Evolutionary conservation across 2,113 vertebrate genomes (phyloP).

Genomic region (Varanus salvator): DNA sequence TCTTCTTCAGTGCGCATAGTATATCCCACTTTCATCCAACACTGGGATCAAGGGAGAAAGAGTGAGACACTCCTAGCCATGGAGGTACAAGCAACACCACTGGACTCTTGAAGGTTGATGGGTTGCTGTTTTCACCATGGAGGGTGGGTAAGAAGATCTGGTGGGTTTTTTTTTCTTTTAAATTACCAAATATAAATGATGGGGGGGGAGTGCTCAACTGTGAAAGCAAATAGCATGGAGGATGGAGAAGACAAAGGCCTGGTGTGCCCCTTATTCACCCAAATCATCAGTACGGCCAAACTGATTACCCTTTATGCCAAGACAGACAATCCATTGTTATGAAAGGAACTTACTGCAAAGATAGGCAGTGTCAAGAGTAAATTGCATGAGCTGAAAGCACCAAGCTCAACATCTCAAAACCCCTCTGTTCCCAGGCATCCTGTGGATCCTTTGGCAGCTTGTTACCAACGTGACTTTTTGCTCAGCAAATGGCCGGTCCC

Average conservation of each 20-base stretch:
- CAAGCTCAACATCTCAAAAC: constrained; percentile 36
- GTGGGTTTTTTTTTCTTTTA: constrained; percentile 48
- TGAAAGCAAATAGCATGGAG: background rate
- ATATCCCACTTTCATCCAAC: constrained; percentile 66
- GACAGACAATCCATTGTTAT: background rate
- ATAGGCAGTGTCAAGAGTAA: fast-evolving
- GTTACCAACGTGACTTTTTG: background rate
- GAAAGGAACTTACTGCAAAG: fast-evolving
- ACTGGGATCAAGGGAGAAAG: constrained; percentile 70
- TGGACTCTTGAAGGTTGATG: constrained; percentile 60
- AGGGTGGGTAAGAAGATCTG: background rate
- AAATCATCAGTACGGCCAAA: constrained; percentile 13
- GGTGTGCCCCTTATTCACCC: background rate
- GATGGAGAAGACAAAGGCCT: constrained; percentile 3
- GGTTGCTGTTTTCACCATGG: background rate
- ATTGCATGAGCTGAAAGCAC: background rate
- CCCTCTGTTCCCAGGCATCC: constrained; percentile 43
- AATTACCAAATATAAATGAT: constrained; percentile 46
- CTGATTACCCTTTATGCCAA: background rate
- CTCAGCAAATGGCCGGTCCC: background rate
- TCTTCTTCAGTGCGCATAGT: constrained; percentile 62
- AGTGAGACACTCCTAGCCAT: constrained; percentile 55
- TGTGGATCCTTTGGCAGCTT: background rate
- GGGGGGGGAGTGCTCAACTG: constrained; percentile 1
- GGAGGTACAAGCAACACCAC: constrained; percentile 59